phyloP scores from a whole-genome alignment of 2,113 vertebrate species.

The Hydrochoerus hydrochaeris region DNA sequence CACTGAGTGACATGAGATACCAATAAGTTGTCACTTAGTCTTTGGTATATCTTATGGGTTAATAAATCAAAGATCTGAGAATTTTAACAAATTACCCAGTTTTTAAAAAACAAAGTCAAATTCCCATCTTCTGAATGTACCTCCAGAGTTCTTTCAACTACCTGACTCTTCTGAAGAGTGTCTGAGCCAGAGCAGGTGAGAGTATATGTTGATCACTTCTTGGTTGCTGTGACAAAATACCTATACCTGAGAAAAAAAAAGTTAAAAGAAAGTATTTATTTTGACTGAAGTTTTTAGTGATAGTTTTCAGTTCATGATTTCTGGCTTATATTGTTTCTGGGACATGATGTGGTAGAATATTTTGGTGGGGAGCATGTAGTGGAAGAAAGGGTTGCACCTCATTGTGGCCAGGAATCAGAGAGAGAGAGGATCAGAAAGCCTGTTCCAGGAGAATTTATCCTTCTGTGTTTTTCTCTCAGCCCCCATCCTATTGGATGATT shows the following conservation, averaged over 20 bases:
- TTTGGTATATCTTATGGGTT: neutral
- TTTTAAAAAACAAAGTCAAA: neutral
- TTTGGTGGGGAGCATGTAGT: neutral
- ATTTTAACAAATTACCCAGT: neutral
- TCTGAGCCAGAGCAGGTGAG: neutral
- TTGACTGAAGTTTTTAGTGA: neutral
- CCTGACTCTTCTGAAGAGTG: neutral
- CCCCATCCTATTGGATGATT: too few species aligned
- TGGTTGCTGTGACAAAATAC: neutral
- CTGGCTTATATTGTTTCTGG: neutral
- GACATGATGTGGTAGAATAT: neutral
- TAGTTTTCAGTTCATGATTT: neutral
- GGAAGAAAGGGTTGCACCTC: neutral
- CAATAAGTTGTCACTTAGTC: neutral
- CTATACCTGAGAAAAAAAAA: neutral
- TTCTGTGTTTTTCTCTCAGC: neutral
- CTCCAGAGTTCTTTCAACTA: neutral
- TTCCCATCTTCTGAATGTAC: neutral
- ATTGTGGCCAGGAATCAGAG: neutral
- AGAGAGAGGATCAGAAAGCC: neutral
- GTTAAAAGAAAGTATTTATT: neutral
- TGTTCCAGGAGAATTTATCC: neutral
- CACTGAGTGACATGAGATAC: neutral
- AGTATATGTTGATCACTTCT: neutral
- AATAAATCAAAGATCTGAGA: neutral